Evolutionary conservation across 2,113 vertebrate genomes (phyloP).

Genomic region (Notothenia rossii): DNA sequence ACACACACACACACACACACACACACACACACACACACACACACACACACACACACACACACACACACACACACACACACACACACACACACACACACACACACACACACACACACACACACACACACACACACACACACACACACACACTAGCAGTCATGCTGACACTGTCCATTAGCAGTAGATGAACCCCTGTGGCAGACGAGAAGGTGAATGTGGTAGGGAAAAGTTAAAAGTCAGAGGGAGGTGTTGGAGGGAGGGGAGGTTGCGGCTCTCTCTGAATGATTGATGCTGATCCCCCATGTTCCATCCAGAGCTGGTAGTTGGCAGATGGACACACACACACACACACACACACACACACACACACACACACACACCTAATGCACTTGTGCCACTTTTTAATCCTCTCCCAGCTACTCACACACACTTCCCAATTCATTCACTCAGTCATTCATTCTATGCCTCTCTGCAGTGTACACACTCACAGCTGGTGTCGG

Average conservation of each 20-base stretch:
- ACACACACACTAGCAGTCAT: constrained; percentile 19
- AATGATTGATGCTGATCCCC: constrained; percentile 46
- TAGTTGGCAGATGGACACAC: constrained; percentile 23
- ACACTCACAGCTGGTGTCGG: constrained; percentile 46
- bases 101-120: background rate
- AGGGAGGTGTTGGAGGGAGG: background rate
- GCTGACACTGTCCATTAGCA: constrained; percentile 33
- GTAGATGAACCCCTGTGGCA: constrained; percentile 43
- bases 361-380: constrained; percentile 11
- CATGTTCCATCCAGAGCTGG: constrained; percentile 20
- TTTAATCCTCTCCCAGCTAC: background rate
- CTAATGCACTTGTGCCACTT: background rate
- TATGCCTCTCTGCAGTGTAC: background rate
- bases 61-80: constrained; percentile 16
- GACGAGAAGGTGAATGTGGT: background rate
- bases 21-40: background rate
- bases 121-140: constrained; percentile 2
- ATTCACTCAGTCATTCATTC: constrained; percentile 11
- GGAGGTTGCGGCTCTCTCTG: background rate
- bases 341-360: constrained; percentile 9
- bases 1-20: constrained; percentile 17
- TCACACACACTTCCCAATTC: constrained; percentile 6
- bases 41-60: background rate
- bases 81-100: background rate
- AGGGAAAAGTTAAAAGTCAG: constrained; percentile 20